These are phyloP conservation scores for Scrobipalpa atriplicella DNA, from an alignment of 2,888 invertebrate genomes.

Conservation along the genomic window DNA sequence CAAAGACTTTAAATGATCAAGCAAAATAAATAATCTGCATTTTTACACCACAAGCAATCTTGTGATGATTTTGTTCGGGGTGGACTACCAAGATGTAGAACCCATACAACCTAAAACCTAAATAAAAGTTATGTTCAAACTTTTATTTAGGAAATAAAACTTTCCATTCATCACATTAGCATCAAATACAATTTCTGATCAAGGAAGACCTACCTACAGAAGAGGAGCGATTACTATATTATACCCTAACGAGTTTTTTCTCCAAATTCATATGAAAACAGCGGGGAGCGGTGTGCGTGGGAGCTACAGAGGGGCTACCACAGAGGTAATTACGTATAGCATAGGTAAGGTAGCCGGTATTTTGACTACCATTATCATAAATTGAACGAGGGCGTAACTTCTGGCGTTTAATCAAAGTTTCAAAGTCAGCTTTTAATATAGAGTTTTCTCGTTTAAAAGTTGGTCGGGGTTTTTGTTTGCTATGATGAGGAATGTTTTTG, in stretches of 20 bases:
- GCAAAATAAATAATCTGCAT: no score
- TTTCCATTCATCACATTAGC: neutral
- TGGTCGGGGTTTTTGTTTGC: neutral
- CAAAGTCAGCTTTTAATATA: slow-evolving; percentile 17
- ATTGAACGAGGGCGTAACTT: slow-evolving; percentile 44
- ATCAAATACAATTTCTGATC: neutral
- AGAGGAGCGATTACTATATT: slow-evolving; percentile 33
- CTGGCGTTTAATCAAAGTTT: slow-evolving; percentile 40
- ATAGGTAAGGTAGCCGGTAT: slow-evolving; percentile 47
- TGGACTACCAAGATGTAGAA: no score
- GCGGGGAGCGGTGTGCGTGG: no score
- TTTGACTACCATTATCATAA: slow-evolving; percentile 60
- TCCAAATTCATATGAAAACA: slow-evolving; percentile 63
- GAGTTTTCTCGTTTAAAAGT: slow-evolving; percentile 11
- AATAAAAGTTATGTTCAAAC: neutral
- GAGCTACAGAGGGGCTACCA: slow-evolving; percentile 50
- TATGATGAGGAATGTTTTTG: no score
- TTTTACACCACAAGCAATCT: no score
- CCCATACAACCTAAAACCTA: no score
- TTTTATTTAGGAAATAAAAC: neutral
- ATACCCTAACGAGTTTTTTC: slow-evolving; percentile 57
- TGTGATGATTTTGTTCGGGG: no score
- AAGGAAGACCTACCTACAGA: neutral
- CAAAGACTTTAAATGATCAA: no score
- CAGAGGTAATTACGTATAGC: slow-evolving; percentile 54